Evolutionary conservation across 2,797 vertebrate species (phyloP).

Genomic region (Enteromius mattozi): DNA sequence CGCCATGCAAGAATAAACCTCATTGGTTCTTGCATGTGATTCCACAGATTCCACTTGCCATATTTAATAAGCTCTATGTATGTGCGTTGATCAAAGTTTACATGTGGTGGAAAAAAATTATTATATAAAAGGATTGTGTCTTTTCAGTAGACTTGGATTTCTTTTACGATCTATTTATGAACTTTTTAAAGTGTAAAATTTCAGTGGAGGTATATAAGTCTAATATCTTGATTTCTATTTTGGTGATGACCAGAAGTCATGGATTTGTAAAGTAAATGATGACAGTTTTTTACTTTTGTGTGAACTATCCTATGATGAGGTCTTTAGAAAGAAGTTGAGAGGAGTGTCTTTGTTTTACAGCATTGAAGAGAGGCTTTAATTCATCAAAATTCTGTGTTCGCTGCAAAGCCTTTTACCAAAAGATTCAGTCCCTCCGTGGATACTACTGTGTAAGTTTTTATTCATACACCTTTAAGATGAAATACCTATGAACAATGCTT

Average conservation of each 20-base stretch:
- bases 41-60: background rate
- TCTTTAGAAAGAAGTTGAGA: background rate
- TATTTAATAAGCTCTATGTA: background rate
- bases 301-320: background rate
- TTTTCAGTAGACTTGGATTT: background rate
- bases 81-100: background rate
- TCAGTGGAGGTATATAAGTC: background rate
- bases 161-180: background rate
- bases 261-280: background rate
- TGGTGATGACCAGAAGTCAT: background rate
- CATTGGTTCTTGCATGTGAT: background rate
- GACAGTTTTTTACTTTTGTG: background rate
- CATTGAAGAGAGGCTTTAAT: slow-evolving; percentile 31
- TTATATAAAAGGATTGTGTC: background rate
- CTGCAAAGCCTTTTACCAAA: slow-evolving; percentile 81
- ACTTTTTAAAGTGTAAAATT: background rate
- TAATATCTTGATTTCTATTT: background rate
- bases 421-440: slow-evolving; percentile 81
- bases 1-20: background rate
- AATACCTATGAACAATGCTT: background rate
- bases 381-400: slow-evolving; percentile 68
- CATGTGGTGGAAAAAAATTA: background rate
- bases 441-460: slow-evolving; percentile 86
- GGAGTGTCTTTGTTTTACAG: slow-evolving; percentile 49
- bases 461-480: background rate